Conservation (phyloP, 2,888 invertebrate genomes). For the Clostera curtula region DNA sequence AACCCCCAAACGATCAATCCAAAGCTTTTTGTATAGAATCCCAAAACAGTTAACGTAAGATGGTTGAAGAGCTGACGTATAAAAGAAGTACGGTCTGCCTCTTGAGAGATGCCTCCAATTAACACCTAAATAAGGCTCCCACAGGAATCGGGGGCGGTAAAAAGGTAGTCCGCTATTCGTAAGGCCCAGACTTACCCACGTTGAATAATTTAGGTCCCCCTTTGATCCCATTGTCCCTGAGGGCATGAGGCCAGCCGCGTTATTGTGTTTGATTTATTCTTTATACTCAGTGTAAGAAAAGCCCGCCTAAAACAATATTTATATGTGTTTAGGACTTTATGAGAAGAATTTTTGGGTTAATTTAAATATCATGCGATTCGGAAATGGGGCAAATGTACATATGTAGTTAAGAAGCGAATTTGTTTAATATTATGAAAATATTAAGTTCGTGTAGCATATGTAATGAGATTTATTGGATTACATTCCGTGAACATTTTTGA, state of each 20-base stretch:
- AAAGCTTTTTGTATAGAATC: too few species aligned
- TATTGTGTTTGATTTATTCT: conserved; percentile 30
- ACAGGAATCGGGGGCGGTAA: conserved; percentile 26
- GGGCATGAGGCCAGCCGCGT: conserved; percentile 25
- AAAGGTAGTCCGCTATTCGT: conserved; percentile 32
- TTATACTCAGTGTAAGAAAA: conserved; percentile 16
- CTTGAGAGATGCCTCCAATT: conserved; percentile 29
- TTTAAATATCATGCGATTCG: too few species aligned
- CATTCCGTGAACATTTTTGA: too few species aligned
- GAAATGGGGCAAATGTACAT: too few species aligned
- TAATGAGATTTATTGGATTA: too few species aligned
- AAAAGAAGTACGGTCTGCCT: conserved; percentile 17
- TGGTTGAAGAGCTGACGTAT: conserved; percentile 4
- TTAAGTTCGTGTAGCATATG: too few species aligned
- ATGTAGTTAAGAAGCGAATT: too few species aligned
- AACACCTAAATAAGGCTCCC: conserved; percentile 29
- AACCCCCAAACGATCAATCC: too few species aligned
- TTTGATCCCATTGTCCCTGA: conserved; percentile 34
- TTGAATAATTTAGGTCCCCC: conserved; percentile 35
- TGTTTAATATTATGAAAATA: too few species aligned
- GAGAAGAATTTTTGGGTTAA: not conserved
- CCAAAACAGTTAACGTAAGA: too few species aligned
- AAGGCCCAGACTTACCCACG: conserved; percentile 28
- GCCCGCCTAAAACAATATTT: conserved; percentile 14
- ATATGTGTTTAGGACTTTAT: conserved; percentile 11